Percentiles rank a stretch among this genome's conserved stretches.
Evolutionary conservation across 1,140 invertebrate species (phyloP).

Genomic region (Delia radicum): DNA sequence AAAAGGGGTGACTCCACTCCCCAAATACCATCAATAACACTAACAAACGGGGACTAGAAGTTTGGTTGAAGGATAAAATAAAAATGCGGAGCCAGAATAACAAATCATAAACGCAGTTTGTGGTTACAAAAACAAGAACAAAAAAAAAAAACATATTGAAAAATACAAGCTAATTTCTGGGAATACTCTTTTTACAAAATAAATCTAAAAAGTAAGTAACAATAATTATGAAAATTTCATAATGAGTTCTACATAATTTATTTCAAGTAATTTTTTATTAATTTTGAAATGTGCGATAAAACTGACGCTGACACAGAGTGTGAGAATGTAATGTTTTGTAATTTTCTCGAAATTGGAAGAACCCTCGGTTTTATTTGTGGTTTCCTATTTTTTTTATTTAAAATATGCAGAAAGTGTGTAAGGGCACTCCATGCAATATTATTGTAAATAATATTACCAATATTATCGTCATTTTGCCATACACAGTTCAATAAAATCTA

Average conservation of each 20-base stretch:
- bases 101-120: constrained; percentile 23
- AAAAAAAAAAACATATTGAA: background rate
- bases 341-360: too few species aligned
- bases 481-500: too few species aligned
- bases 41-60: too few species aligned
- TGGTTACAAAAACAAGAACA: background rate
- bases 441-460: too few species aligned
- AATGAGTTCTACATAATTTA: background rate
- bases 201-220: background rate
- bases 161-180: constrained; percentile 10
- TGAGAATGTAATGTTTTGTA: background rate
- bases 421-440: too few species aligned
- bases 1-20: background rate
- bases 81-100: background rate
- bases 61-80: constrained; percentile 4
- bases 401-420: too few species aligned
- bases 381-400: too few species aligned
- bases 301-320: background rate
- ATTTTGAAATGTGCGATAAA: background rate
- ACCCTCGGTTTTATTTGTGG: too few species aligned
- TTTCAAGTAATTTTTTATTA: background rate
- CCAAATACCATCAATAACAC: background rate
- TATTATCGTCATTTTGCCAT: too few species aligned
- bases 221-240: background rate
- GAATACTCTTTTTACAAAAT: background rate